These are phyloP conservation scores for Crioceris asparagi DNA, from an alignment of 2,888 invertebrate genomes.

Conservation along the genomic window DNA sequence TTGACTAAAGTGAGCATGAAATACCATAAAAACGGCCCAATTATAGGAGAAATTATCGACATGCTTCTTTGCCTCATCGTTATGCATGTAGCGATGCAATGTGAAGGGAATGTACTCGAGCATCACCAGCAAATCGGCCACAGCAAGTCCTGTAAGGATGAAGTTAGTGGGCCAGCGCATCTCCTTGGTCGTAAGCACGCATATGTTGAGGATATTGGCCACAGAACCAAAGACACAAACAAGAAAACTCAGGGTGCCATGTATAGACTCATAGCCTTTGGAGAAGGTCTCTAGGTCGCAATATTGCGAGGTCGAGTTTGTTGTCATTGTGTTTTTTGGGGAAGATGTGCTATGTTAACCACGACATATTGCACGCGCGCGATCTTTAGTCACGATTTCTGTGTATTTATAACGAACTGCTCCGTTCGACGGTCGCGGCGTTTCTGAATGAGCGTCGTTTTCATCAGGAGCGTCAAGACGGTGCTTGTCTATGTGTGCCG, in stretches of 20 bases:
- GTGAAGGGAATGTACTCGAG: constrained; percentile 88
- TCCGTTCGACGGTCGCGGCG: too few relatives aligned
- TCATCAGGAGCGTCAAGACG: too few relatives aligned
- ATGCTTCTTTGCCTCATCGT: too few relatives aligned
- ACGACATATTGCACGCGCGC: too few relatives aligned
- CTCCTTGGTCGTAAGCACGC: constrained; percentile 77
- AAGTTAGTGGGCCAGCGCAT: constrained; percentile 89
- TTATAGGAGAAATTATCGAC: constrained; percentile 52
- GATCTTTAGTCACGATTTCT: too few relatives aligned
- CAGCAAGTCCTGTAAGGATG: constrained; percentile 80
- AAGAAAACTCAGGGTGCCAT: constrained; percentile 75
- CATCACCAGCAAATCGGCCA: constrained; percentile 91
- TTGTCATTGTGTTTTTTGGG: too few relatives aligned
- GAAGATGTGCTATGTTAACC: too few relatives aligned
- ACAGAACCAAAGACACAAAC: constrained; percentile 86
- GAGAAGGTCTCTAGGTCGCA: constrained; percentile 49
- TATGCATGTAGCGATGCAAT: too few relatives aligned
- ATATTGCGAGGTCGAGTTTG: constrained; percentile 22
- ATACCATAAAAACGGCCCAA: constrained; percentile 77
- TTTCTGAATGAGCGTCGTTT: too few relatives aligned
- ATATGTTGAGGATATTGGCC: constrained; percentile 85
- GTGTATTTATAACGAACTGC: too few relatives aligned
- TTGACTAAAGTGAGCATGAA: constrained; percentile 84
- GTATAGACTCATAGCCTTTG: constrained; percentile 57
- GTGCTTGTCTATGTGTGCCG: too few relatives aligned